phyloP scores from a whole-genome alignment of 2,113 vertebrate species.

The Cololabis saira region DNA sequence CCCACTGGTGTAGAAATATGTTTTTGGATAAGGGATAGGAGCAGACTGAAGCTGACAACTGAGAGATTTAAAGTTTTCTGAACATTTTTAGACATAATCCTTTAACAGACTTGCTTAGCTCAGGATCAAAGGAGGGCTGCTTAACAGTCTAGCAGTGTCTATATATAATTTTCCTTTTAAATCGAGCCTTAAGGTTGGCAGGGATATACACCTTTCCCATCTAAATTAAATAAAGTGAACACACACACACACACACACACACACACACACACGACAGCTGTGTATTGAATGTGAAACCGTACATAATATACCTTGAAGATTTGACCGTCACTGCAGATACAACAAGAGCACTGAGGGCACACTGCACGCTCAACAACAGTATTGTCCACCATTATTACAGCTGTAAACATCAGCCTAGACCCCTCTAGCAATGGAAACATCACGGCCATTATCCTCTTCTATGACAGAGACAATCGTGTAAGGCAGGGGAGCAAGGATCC shows the following conservation, averaged over 20 bases:
- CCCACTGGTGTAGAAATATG: slow-evolving; percentile 37
- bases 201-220: slow-evolving; percentile 12
- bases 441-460: slow-evolving; percentile 58
- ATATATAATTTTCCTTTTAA: slow-evolving; percentile 39
- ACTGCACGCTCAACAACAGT: slow-evolving; percentile 49
- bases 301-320: not conserved
- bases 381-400: slow-evolving; percentile 51
- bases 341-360: slow-evolving; percentile 15
- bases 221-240: slow-evolving; percentile 31
- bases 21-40: slow-evolving; percentile 40
- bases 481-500: slow-evolving; percentile 46
- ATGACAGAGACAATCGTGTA: slow-evolving; percentile 62
- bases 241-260: slow-evolving; percentile 2
- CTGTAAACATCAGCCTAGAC: slow-evolving; percentile 64
- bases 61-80: slow-evolving; percentile 54
- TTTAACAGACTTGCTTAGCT: slow-evolving; percentile 45
- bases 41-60: slow-evolving; percentile 24
- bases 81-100: slow-evolving; percentile 42
- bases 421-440: slow-evolving; percentile 56
- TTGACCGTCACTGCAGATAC: slow-evolving; percentile 24
- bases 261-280: slow-evolving; percentile 8
- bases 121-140: slow-evolving; percentile 30
- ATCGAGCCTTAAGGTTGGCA: slow-evolving; percentile 22
- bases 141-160: slow-evolving; percentile 3
- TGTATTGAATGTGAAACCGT: slow-evolving; percentile 12